Evolutionary conservation across 1,140 invertebrate genomes (phyloP), one percentile per base, ranked within the genome.

Genomic region (Colletes latitarsis): DNA sequence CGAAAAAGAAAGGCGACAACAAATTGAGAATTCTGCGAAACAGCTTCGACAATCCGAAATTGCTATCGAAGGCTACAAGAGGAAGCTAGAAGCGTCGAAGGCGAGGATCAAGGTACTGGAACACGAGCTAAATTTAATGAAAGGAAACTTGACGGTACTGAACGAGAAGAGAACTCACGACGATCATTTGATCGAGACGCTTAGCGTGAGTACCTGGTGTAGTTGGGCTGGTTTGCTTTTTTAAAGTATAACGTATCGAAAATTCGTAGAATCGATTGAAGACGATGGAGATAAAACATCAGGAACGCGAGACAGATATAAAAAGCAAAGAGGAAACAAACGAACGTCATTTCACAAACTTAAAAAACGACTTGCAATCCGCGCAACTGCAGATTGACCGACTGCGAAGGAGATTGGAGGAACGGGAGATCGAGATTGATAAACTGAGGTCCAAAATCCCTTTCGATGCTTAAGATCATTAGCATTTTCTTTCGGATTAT

Each of bases 31-130:
- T 82, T 91, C 92, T 2, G 90, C 92, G 81, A 94, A 93, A 88
- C 94, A 95, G 72, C 92, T 95, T 0, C 88, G 83, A 67, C 89
- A 86, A 52, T 85, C 82, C 53, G 92, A 92, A 79, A 67, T 73
- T 17, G 87, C 90, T 0, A 64, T 94, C 41, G 93, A 94, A 19
- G 93, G 94, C 0, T 81, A 94, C 6, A 95, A 94, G 69, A 95
- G 92, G 58, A 96, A 95, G 89, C 80, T 95, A 3, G 95, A 95
- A 10, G 94, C 93, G 12, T 89, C 93, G 4, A 93, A 90, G 83
- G 94, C 95, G 57, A 93, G 95, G 83, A 94, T 94, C 58, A 94
- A 93, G 88, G 94, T 94, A 76, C 89, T 96, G 12, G 94, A 95
- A 84, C 94, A 93, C 66, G 95, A 96, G 75, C 81, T 92, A 3